These are phyloP conservation scores for Actinia tenebrosa DNA, from an alignment of 64 coral and sea anemone genomes.

Conservation along the genomic window DNA sequence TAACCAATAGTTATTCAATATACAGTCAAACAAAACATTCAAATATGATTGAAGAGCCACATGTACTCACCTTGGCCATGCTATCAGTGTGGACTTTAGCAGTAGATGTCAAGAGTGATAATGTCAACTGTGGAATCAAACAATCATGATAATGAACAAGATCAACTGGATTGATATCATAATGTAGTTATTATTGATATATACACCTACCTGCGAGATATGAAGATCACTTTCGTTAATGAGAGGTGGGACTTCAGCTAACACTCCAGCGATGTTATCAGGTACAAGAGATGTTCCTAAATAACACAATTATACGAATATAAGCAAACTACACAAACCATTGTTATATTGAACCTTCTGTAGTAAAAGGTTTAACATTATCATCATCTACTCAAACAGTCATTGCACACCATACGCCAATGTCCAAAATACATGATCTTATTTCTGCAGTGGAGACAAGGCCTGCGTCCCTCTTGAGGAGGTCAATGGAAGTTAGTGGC, in stretches of 20 bases:
- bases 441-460: too few species aligned
- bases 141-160: not conserved
- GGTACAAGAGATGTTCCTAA: slow-evolving; percentile 18
- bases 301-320: not conserved
- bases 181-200: too few species aligned
- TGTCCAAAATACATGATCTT: too few species aligned
- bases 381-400: too few species aligned
- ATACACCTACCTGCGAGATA: slow-evolving; percentile 63
- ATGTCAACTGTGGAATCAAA: slow-evolving; percentile 12
- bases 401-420: too few species aligned
- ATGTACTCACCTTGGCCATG: slow-evolving; percentile 40
- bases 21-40: not conserved
- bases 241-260: slow-evolving; percentile 80
- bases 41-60: too few species aligned
- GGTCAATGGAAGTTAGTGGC: too few species aligned
- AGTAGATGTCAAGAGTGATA: slow-evolving; percentile 39
- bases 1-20: not conserved
- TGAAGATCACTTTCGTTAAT: slow-evolving; percentile 96
- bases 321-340: too few species aligned
- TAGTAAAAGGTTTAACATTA: too few species aligned
- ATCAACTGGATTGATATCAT: not conserved
- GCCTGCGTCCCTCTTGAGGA: too few species aligned
- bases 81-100: slow-evolving; percentile 51
- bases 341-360: too few species aligned
- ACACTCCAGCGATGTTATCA: slow-evolving; percentile 74